Evolutionary conservation across 2,888 invertebrate genomes (phyloP), one percentile per base, ranked within the genome.

Genomic region (Dasypogon diadema): DNA sequence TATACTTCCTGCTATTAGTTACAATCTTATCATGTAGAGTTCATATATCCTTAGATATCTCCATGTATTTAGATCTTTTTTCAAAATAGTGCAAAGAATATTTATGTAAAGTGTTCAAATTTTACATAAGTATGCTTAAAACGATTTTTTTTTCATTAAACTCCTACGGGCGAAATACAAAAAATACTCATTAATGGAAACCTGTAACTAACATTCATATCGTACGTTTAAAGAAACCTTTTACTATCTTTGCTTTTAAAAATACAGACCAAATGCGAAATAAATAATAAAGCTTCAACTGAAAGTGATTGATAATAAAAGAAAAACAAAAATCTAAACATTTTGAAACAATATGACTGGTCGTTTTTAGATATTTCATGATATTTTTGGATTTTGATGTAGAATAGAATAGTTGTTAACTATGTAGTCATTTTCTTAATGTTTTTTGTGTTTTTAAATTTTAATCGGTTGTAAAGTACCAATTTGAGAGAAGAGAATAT

Each of bases 231-330:
- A 58, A 58, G n/a, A 30, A 30, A 14, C 21, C 21, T 63, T 60
- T 60, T 63, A 42, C 21, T 21, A 63, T 37, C 22, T 42, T 21
- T 46, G 65, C 65, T 65, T 65, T 65, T 24, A 24, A 22, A 37
- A 46, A 22, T 46, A 37, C 65, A 46, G 46, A 65, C 65, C 65
- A 65, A 65, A 46, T 10, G 65, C 46, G 10, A 46, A 65, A 24
- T 46, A 46, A 26, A 5, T 26, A 16, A 65, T 48, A 46, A 65
- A 65, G 42, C 65, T 65, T 65, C 22, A 65, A 65, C 18, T 16
- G n/a, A 65, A 65, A 65, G 65, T 65, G 65, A 65, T 46, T 48
- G 65, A 65, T 65, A 65, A 65, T 65, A 65, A 65, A 12, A 34
- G 12, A 30, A 30, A 6, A n/a, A n/a, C n/a, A n/a, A 37, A 60